Conservation (phyloP, 2,113 vertebrate genomes). For the Solea solea region DNA sequence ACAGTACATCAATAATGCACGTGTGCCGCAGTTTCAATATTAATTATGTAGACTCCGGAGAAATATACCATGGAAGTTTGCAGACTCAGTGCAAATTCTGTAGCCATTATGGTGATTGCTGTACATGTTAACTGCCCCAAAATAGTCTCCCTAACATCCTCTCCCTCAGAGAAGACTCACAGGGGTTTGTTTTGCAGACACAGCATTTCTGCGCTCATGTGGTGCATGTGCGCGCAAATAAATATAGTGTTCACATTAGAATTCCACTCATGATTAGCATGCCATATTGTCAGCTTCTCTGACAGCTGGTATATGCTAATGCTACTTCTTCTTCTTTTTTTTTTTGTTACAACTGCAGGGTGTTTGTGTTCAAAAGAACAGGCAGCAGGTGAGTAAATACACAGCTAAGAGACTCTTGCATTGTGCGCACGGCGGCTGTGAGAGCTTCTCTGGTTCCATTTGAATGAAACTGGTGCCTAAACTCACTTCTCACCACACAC, state of each 20-base stretch:
- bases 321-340: neutral
- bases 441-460: too few species aligned
- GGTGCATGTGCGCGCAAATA: neutral
- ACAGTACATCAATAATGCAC: constrained; percentile 26
- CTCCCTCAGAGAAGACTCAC: neutral
- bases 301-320: constrained; percentile 26
- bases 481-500: too few species aligned
- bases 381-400: neutral
- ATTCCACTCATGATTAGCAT: constrained; percentile 27
- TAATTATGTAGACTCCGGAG: constrained; percentile 42
- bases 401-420: too few species aligned
- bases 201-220: constrained; percentile 12
- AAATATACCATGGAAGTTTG: constrained; percentile 27
- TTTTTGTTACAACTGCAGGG: neutral
- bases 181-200: neutral
- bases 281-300: constrained; percentile 27
- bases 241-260: constrained; percentile 7
- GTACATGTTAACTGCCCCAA: constrained; percentile 21
- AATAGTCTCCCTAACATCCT: constrained; percentile 3
- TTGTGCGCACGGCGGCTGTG: too few species aligned
- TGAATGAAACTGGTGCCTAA: too few species aligned
- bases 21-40: constrained; percentile 33
- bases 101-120: constrained; percentile 8
- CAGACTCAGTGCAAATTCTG: constrained; percentile 37
- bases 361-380: constrained; percentile 21